A percentile compares a stretch with the other conserved stretches of the same genome.
Conservation (phyloP, 2,797 vertebrate species). For the Paguma larvata region DNA sequence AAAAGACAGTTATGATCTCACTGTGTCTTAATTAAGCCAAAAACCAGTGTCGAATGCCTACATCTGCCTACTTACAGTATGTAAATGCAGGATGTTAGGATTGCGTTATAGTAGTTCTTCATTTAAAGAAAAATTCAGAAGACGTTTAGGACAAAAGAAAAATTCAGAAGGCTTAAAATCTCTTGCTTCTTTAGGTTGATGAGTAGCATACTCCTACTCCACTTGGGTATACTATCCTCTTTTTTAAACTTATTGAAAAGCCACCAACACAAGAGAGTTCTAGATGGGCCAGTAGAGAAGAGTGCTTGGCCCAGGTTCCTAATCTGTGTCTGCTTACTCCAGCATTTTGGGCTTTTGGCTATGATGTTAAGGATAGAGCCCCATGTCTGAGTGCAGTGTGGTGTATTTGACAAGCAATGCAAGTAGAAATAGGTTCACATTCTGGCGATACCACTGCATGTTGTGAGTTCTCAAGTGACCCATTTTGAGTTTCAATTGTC, state of each 20-base stretch:
- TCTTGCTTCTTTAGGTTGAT: not conserved
- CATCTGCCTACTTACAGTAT: not conserved
- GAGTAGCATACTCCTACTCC: not conserved
- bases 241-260: not conserved
- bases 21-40: not conserved
- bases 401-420: not conserved
- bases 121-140: not conserved
- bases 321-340: not conserved
- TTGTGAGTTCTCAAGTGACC: not conserved
- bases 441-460: not conserved
- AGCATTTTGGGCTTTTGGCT: not conserved
- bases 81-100: not conserved
- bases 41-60: not conserved
- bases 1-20: not conserved
- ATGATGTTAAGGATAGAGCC: not conserved
- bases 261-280: not conserved
- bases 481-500: not conserved
- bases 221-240: not conserved
- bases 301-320: not conserved
- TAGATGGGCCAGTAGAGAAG: not conserved
- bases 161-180: not conserved
- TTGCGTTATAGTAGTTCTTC: not conserved
- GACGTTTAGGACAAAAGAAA: not conserved
- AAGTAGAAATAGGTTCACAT: not conserved
- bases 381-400: not conserved